Percentiles rank a stretch among this genome's conserved stretches.
phyloP scores from a whole-genome alignment of 2,888 invertebrate genomes.

The Carterocephalus palaemon region DNA sequence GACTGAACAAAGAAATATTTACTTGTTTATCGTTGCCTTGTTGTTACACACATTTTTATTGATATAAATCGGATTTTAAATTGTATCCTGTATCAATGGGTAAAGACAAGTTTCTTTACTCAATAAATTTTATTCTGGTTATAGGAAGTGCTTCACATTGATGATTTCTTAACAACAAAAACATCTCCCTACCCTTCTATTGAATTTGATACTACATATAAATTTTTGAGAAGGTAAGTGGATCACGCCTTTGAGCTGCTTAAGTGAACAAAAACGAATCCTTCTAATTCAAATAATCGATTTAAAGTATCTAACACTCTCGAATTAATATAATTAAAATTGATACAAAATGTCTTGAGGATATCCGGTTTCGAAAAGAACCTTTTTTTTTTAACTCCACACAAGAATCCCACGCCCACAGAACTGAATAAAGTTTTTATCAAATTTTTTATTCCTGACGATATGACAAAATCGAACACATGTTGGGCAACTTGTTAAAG shows the following conservation, averaged over 20 bases:
- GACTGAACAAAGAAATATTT: too few relatives aligned
- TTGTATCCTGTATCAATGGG: too few relatives aligned
- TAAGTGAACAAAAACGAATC: conserved; percentile 3
- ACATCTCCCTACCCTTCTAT: too few relatives aligned
- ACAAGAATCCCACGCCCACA: conserved; percentile 61
- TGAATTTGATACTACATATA: too few relatives aligned
- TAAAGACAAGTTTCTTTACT: too few relatives aligned
- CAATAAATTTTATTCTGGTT: too few relatives aligned
- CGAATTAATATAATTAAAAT: conserved; percentile 30
- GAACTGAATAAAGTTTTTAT: conserved; percentile 11
- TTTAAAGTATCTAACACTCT: conserved; percentile 7
- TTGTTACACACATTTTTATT: too few relatives aligned
- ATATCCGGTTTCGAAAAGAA: conserved; percentile 54
- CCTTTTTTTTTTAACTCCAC: conserved; percentile 45
- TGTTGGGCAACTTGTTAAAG: conserved; percentile 35
- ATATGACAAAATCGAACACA: conserved; percentile 49
- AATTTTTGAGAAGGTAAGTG: too few relatives aligned
- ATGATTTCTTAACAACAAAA: too few relatives aligned
- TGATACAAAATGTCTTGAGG: conserved; percentile 55
- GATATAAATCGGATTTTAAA: too few relatives aligned
- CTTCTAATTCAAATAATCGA: conserved; percentile 1
- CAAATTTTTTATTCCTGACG: conserved; percentile 35
- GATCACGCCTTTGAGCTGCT: neutral
- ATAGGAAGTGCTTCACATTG: too few relatives aligned
- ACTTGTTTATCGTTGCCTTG: too few relatives aligned